Evolutionary conservation across 23 tunicate species (phyloP), one percentile per base, ranked within the genome.

Genomic region (Ciona savignyi): DNA sequence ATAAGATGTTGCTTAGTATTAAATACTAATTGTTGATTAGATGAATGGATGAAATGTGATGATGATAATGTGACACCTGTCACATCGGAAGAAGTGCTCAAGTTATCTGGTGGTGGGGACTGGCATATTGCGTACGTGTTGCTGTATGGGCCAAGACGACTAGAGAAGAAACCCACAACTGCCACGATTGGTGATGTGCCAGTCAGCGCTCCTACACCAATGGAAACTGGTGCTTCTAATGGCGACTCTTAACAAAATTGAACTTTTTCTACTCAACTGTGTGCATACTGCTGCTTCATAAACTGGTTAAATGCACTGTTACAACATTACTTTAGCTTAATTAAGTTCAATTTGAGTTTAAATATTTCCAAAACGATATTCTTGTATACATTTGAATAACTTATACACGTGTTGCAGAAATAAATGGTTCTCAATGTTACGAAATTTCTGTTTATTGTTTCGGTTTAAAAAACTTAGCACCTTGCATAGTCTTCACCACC

Each of bases 21-120:
- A 15, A 23, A 11, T 65, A 65, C 29, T 3, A 23, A 27, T 2
- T 66, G 2, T 1, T 1, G 0, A 0, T 2, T 51, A 94, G 99
- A 94, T 72, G 86, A 86, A 27, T 94, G 99, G 99, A n/a, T 94
- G 73, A 94, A 94, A 87, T 94, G 93, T 35, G 99, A 94, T 70
- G 95, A 94, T 70, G 95, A 87, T 63, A 66, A 26, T 25, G 88
- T 93, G 19, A 29, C 93, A 20, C 88, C 92, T 30, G 87, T 80
- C 34, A 77, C 88, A 27, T 72, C 81, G 22, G 98, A 93, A 63
- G 98, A 93, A 23, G 86, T 93, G 11, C 66, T 93, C 1, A 85
- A 85, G 63, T 73, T 93, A 4, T 93, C 98, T 30, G 98, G 98
- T 27, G 98, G 98, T 20, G 98, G 98, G 6, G 98, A 93, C 73